Evolutionary conservation across 2,113 vertebrate genomes (phyloP), one percentile per base, ranked within the genome.

Genomic region (Trematocara variabile): DNA sequence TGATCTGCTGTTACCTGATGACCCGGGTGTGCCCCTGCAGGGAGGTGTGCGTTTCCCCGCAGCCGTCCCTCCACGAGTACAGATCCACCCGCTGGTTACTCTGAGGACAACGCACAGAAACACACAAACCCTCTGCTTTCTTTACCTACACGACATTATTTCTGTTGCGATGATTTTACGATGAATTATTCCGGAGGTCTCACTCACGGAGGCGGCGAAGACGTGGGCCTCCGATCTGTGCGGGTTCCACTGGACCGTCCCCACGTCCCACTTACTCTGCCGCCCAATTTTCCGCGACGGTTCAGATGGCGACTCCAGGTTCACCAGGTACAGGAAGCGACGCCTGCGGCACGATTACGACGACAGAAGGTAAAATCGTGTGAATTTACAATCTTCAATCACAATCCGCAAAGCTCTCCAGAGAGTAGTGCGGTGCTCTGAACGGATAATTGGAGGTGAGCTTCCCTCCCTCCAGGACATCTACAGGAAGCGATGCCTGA

Each of bases 231-330:
- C 97, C 5, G 96, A 95, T 77, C 96, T 96, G 1, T 99, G 99
- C 0, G 98, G 99, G 70, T 99, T 99, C 99, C 99, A 99, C 96
- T 99, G 99, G 80, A 99, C 99, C 0, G 98, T 97, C 20, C 99
- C 99, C 0, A 99, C 97, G 87, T 99, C 99, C 99, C 99, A 99
- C 79, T 99, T 99, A 95, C 99, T 99, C 94, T 99, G 99, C 0
- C 98, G 97, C 7, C 97, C 95, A 22, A 99, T 99, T 92, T 99
- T 99, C 0, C 97, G 94, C 8, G 98, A 97, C 1, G 96, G 94
- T 65, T 99, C 98, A 0, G 96, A 97, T 0, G 98, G 98, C 0
- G 96, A 95, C 75, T 99, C 99, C 82, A 99, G 95, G 91, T 98
- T 98, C 86, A 99, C 98, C 4, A 99, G 95, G 94, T 99, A 99